phyloP scores from a whole-genome alignment of 2,113 vertebrate genomes.

The Phocoena sinus region DNA sequence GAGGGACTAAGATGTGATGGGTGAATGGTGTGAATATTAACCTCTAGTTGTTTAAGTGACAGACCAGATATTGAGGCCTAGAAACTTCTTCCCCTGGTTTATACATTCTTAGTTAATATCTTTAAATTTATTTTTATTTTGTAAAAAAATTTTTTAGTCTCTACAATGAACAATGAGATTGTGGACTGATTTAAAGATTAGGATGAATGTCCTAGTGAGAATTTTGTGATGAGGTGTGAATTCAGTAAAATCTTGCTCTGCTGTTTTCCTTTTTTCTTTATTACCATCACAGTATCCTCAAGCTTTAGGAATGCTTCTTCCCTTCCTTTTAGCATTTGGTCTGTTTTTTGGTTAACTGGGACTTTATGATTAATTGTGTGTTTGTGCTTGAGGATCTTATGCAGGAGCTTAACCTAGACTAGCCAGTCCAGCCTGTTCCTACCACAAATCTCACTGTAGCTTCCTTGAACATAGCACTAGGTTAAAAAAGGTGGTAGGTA shows the following conservation, averaged over 20 bases:
- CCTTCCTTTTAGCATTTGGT: background rate
- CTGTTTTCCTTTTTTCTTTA: background rate
- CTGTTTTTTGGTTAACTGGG: background rate
- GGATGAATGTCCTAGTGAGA: background rate
- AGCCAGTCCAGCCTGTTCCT: background rate
- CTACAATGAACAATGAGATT: background rate
- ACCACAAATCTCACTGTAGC: background rate
- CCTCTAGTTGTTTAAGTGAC: background rate
- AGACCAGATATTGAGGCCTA: background rate
- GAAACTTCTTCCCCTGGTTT: background rate
- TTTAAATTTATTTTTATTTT: slow-evolving; percentile 7
- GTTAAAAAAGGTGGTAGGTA: background rate
- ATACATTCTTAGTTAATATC: background rate
- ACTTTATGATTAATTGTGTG: background rate
- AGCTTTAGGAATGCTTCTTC: background rate
- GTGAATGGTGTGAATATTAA: background rate
- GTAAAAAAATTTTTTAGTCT: background rate
- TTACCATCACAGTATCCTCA: background rate
- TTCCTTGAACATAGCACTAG: background rate
- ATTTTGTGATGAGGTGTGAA: background rate
- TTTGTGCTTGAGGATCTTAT: background rate
- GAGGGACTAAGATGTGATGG: background rate
- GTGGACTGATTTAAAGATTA: background rate
- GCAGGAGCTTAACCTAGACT: background rate
- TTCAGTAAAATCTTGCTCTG: background rate